phyloP scores from a whole-genome alignment of 2,797 vertebrate species.

The Coilia nasus region DNA sequence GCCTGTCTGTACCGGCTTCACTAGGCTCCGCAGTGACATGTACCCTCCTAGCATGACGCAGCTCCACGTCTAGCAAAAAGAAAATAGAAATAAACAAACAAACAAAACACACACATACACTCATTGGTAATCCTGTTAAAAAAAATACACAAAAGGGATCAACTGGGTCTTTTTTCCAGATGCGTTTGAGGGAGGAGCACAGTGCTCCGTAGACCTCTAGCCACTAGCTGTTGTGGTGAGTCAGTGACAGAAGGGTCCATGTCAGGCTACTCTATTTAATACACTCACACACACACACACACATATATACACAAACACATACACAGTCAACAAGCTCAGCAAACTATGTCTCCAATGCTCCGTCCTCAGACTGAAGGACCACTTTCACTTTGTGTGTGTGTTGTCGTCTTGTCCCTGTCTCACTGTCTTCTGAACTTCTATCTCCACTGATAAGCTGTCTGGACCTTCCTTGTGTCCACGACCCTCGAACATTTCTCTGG shows the following conservation, averaged over 20 bases:
- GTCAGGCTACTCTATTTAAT: constrained; percentile 27
- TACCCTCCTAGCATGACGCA: constrained; percentile 34
- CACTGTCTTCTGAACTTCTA: background rate
- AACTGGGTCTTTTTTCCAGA: background rate
- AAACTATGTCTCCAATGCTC: constrained; percentile 3
- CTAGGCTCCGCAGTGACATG: constrained; percentile 31
- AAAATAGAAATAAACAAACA: constrained; percentile 3
- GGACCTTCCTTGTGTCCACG: background rate
- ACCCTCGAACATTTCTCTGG: constrained; percentile 5
- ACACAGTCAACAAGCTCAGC: background rate
- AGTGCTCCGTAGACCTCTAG: background rate
- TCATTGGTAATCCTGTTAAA: background rate
- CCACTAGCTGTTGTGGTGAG: constrained; percentile 1
- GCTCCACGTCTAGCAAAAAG: background rate
- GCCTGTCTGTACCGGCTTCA: constrained; percentile 27
- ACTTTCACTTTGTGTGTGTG: background rate
- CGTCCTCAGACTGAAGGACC: constrained; percentile 10
- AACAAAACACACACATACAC: background rate
- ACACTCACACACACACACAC: background rate
- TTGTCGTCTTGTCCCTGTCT: background rate
- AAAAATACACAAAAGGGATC: background rate
- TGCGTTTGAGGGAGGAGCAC: background rate
- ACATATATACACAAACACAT: background rate
- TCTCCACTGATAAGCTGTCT: background rate
- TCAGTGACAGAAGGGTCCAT: constrained; percentile 35